Evolutionary conservation across 2,888 invertebrate genomes (phyloP), one percentile per base, ranked within the genome.

Genomic region (Xylocampa areola): DNA sequence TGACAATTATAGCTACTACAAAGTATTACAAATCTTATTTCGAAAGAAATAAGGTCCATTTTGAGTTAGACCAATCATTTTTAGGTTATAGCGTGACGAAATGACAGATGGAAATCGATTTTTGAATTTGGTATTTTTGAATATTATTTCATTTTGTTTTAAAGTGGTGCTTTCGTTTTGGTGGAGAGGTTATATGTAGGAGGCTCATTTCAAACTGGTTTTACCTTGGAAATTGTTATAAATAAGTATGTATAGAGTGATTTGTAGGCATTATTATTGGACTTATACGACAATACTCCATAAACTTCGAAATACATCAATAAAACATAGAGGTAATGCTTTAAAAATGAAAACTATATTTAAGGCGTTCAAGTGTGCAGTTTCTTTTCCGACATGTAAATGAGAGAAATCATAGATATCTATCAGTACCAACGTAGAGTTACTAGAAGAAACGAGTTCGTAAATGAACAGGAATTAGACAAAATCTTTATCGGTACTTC

Each of bases 1-100:
- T 77, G 77, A 80, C 80, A 79, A 76, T 74, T 76, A 80, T 72
- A 53, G 36, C 39, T n/a, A 54, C 44, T 19, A 19, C 62, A 64
- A 47, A 49, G 50, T 16, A 74, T 70, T 66, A 41, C 53, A 25
- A 57, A 60, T 63, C 48, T 59, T 75, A 58, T 16, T 0, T 0
- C 0, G 0, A 1, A 7, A 0, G 0, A 0, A 0, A 17, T 68
- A 73, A 36, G 41, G 40, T 14, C 0, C 4, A 14, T 17, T 65
- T 52, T 40, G 4, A 1, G 11, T 10, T 10, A 11, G 0, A 36
- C 10, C 3, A 0, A 0, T 7, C 0, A 32, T 33, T 66, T 61
- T 58, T 61, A 66, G 63, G 61, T 68, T 72, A 60, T 66, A 30
- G 68, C 73, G 72, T 75, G 76, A 72, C 66, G 68, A 66, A 72